A percentile compares a stretch with the other conserved stretches of the same genome.
Conservation (phyloP, 2,888 invertebrate genomes). For the Diabrotica balteata region DNA sequence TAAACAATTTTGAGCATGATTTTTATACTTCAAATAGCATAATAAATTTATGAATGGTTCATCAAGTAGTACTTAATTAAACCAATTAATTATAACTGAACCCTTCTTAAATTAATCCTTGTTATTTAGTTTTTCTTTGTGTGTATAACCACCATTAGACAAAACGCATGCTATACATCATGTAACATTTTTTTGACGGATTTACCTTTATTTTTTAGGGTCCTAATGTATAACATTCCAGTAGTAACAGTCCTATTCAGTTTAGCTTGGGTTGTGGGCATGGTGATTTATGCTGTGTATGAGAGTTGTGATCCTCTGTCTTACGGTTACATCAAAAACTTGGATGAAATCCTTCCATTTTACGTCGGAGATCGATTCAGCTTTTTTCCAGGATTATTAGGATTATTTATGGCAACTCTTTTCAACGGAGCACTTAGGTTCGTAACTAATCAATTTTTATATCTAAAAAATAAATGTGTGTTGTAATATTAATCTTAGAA, state of each 20-base stretch:
- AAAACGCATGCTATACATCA: too few relatives aligned
- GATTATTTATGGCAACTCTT: slow-evolving; percentile 88
- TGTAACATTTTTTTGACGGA: too few relatives aligned
- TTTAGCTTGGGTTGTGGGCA: slow-evolving; percentile 84
- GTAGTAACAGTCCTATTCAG: slow-evolving; percentile 81
- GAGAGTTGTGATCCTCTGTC: slow-evolving; percentile 82
- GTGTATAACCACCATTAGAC: too few relatives aligned
- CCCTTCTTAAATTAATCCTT: too few relatives aligned
- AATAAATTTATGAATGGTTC: too few relatives aligned
- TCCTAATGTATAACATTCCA: slow-evolving; percentile 79
- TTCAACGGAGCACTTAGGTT: slow-evolving; percentile 92
- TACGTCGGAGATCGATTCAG: slow-evolving; percentile 89
- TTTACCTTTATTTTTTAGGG: slow-evolving; percentile 61
- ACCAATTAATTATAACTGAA: too few relatives aligned
- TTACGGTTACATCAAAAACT: slow-evolving; percentile 75
- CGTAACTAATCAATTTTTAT: slow-evolving; percentile 32
- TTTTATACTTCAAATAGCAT: too few relatives aligned
- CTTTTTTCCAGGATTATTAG: slow-evolving; percentile 85
- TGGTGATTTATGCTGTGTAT: slow-evolving; percentile 87
- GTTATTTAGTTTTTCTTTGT: too few relatives aligned
- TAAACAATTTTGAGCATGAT: too few relatives aligned
- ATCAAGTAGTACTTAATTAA: too few relatives aligned
- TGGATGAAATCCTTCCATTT: slow-evolving; percentile 86
- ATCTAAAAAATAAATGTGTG: too few relatives aligned
- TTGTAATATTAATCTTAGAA: too few relatives aligned